Evolutionary conservation across 2,888 invertebrate genomes (phyloP).

Genomic region (Coelinius sp.): DNA sequence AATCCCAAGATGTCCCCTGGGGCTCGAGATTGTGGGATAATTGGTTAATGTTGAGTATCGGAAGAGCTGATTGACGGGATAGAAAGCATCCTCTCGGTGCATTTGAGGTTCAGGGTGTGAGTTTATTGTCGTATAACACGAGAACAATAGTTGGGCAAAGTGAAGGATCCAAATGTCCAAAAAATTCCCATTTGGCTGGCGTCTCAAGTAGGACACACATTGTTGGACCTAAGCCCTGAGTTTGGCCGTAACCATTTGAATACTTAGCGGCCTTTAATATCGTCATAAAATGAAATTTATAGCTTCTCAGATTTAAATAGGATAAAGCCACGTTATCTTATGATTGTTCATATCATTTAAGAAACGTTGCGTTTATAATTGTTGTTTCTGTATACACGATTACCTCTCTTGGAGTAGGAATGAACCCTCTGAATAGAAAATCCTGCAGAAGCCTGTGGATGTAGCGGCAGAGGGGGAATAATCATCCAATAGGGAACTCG

Average conservation of each 20-base stretch:
- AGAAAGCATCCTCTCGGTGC: too few relatives aligned
- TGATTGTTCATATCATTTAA: not conserved
- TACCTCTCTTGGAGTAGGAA: too few relatives aligned
- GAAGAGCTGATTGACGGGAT: not conserved
- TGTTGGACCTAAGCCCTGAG: slow-evolving; percentile 19
- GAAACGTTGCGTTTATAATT: not conserved
- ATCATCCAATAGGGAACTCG: too few relatives aligned
- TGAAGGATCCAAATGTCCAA: not conserved
- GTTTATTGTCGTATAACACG: too few relatives aligned
- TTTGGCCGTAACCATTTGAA: slow-evolving; percentile 19
- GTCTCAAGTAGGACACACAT: slow-evolving; percentile 9
- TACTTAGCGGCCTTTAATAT: not conserved
- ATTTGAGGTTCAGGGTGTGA: too few relatives aligned
- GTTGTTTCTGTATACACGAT: too few relatives aligned
- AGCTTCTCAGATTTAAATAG: not conserved
- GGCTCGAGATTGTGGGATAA: not conserved
- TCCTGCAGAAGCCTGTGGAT: too few relatives aligned
- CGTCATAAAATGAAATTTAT: slow-evolving; percentile 9
- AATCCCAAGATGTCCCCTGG: not conserved
- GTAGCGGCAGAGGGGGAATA: too few relatives aligned
- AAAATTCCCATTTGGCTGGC: slow-evolving; percentile 8
- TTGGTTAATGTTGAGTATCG: not conserved
- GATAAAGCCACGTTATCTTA: not conserved
- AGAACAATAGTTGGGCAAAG: too few relatives aligned
- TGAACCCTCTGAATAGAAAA: too few relatives aligned